phyloP scores from a whole-genome alignment of 2,888 invertebrate species.

The Reticulitermes lucifugus region DNA sequence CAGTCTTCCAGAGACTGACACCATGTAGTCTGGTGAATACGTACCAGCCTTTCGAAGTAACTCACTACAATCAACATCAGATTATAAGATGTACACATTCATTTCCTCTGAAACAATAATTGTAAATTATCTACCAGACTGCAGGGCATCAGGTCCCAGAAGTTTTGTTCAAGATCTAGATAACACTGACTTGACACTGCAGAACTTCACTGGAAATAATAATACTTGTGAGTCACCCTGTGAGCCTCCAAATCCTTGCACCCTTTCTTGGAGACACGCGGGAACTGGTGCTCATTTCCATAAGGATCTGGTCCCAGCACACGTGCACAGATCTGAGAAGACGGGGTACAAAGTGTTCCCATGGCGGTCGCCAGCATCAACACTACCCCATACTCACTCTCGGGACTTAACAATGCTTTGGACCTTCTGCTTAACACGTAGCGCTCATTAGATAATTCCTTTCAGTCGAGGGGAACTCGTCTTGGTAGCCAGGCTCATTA shows the following conservation, averaged over 20 bases:
- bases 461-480: not conserved
- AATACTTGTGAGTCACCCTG: not conserved
- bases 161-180: too few species aligned
- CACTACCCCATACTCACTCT: not conserved
- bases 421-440: slow-evolving; percentile 8
- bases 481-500: not conserved
- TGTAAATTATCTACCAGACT: too few species aligned
- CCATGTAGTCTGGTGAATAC: too few species aligned
- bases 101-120: too few species aligned
- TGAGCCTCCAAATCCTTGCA: not conserved
- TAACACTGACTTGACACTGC: too few species aligned
- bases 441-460: not conserved
- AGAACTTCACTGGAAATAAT: too few species aligned
- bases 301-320: slow-evolving; percentile 7
- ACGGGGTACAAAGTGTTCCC: slow-evolving; percentile 8
- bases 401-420: not conserved
- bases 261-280: slow-evolving; percentile 10
- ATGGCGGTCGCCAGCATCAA: slow-evolving; percentile 6
- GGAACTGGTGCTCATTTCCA: slow-evolving; percentile 14
- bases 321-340: slow-evolving; percentile 33
- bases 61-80: too few species aligned
- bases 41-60: too few species aligned
- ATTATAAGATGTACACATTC: too few species aligned
- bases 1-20: too few species aligned
- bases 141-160: too few species aligned